Conservation (phyloP, 92 coral and sea anemone genomes). For the Paragorgia papillata region DNA sequence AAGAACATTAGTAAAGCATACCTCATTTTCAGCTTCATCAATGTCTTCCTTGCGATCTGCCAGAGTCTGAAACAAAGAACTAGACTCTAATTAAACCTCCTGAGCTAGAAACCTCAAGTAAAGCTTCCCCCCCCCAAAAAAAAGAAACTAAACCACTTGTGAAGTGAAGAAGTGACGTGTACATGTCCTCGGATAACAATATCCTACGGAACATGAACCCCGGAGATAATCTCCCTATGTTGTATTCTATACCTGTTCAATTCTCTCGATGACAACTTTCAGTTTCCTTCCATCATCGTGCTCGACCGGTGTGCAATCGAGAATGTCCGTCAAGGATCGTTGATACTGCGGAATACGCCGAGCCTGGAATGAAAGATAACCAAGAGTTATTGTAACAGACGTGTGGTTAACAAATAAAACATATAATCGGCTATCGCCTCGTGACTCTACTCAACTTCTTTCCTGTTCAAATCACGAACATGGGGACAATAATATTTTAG, state of each 20-base stretch:
- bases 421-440: too few relatives aligned
- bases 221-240: not conserved
- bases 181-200: too few relatives aligned
- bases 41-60: conserved; percentile 27
- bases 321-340: conserved; percentile 68
- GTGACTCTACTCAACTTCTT: too few relatives aligned
- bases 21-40: conserved; percentile 39
- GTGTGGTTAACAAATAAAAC: too few relatives aligned
- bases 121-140: too few relatives aligned
- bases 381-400: not conserved
- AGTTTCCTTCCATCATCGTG: conserved; percentile 85
- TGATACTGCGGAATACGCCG: conserved; percentile 91
- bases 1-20: not conserved
- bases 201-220: not conserved
- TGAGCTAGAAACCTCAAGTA: too few relatives aligned
- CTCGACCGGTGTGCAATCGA: conserved; percentile 91
- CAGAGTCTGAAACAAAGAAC: conserved; percentile 2
- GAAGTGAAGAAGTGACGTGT: too few relatives aligned
- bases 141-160: too few relatives aligned
- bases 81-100: not conserved
- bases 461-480: too few relatives aligned
- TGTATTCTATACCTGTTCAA: conserved; percentile 65
- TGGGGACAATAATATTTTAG: too few relatives aligned
- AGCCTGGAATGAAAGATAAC: conserved; percentile 58
- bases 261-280: conserved; percentile 70